A percentile compares a stretch with the other conserved stretches of the same genome.
Evolutionary conservation across 1,140 invertebrate species (phyloP).

Genomic region (Ceratina australensis): DNA sequence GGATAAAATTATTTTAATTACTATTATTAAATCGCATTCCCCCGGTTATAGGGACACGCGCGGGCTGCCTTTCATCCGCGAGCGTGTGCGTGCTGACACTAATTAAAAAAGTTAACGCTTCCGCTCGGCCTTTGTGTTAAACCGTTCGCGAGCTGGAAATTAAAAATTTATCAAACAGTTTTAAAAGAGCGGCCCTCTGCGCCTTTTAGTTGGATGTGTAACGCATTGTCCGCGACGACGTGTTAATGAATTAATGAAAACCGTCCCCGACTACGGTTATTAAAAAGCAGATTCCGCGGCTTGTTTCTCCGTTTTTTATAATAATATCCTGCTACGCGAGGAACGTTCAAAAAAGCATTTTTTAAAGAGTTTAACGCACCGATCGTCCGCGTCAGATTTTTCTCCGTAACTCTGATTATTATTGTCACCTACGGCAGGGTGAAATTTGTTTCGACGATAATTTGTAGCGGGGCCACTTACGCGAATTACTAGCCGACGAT

Average conservation of each 20-base stretch:
- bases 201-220: background rate
- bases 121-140: conserved; percentile 1
- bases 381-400: too few relatives aligned
- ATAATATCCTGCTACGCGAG: too few relatives aligned
- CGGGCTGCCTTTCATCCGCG: background rate
- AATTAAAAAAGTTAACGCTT: conserved; percentile 32
- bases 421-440: too few relatives aligned
- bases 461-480: conserved; percentile 10
- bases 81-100: background rate
- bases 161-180: conserved; percentile 24
- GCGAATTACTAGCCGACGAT: conserved; percentile 15
- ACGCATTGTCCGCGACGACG: background rate
- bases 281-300: background rate
- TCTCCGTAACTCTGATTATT: too few relatives aligned
- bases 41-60: background rate
- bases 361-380: too few relatives aligned
- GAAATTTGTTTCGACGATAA: conserved; percentile 2
- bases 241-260: background rate
- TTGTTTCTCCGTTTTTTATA: background rate
- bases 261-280: background rate
- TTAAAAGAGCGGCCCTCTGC: background rate
- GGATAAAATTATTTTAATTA: conserved; percentile 8
- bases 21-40: conserved; percentile 26
- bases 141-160: background rate
- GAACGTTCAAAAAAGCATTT: too few relatives aligned